phyloP scores from a whole-genome alignment of 2,797 vertebrate genomes.

The Melopsittacus undulatus region DNA sequence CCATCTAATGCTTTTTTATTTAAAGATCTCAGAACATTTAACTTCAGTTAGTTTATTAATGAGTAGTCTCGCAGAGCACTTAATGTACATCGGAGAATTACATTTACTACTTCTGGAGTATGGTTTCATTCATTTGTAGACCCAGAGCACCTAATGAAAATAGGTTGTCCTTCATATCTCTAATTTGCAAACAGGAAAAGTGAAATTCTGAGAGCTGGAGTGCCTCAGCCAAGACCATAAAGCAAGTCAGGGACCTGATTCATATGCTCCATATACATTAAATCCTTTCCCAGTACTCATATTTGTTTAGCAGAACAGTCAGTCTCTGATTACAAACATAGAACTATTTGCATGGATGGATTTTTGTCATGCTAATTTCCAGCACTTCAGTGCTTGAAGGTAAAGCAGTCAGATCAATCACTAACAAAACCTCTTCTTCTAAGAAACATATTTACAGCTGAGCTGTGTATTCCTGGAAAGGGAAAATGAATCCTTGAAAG shows the following conservation, averaged over 20 bases:
- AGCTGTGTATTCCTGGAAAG: constrained; percentile 18
- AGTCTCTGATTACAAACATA: neutral
- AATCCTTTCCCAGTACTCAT: fast-evolving
- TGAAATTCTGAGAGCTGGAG: neutral
- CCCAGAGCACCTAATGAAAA: neutral
- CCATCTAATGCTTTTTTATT: neutral
- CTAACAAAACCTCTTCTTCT: neutral
- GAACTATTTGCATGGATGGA: neutral
- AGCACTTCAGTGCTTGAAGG: neutral
- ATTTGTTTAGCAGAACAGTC: neutral
- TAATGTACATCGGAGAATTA: neutral
- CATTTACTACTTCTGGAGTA: neutral
- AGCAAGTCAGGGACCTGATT: neutral
- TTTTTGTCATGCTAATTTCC: constrained; percentile 28
- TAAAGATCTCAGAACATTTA: neutral
- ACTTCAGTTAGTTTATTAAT: constrained; percentile 23
- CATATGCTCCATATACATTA: neutral
- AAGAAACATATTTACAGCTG: neutral
- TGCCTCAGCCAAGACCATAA: neutral
- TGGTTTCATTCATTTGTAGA: constrained; percentile 1
- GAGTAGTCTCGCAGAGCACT: neutral
- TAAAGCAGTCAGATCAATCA: constrained; percentile 1
- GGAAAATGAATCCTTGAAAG: constrained; percentile 10
- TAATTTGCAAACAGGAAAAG: neutral
- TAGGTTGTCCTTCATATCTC: neutral